phyloP scores from a whole-genome alignment of 2,113 vertebrate species.

The Proteles cristata region DNA sequence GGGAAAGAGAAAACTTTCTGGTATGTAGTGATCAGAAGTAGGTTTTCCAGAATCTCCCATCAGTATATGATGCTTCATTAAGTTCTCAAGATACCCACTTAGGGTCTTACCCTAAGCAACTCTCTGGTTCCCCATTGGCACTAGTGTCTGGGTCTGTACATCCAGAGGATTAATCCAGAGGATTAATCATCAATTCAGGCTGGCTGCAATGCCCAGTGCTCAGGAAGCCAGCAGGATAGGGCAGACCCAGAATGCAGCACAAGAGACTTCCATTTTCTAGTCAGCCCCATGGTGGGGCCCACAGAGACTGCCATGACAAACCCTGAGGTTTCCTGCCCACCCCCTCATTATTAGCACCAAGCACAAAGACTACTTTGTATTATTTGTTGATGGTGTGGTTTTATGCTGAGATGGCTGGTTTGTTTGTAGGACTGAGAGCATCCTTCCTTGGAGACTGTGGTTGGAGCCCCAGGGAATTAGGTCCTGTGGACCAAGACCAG shows the following conservation, averaged over 20 bases:
- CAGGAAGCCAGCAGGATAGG: neutral
- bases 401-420: neutral
- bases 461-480: neutral
- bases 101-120: neutral
- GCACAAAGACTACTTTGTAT: neutral
- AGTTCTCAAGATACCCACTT: neutral
- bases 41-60: neutral
- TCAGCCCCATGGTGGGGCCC: neutral
- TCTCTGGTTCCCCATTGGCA: neutral
- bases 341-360: neutral
- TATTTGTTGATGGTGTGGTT: neutral
- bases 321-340: no score
- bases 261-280: neutral
- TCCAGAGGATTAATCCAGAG: neutral
- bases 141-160: neutral
- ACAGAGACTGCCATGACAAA: neutral
- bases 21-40: neutral
- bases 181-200: neutral
- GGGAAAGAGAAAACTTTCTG: neutral
- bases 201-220: neutral
- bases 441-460: neutral
- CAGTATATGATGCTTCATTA: neutral
- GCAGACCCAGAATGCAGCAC: neutral
- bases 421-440: neutral
- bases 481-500: neutral